These are phyloP conservation scores for Trinectes maculatus DNA, from an alignment of 2,113 vertebrate species.

Conservation along the genomic window DNA sequence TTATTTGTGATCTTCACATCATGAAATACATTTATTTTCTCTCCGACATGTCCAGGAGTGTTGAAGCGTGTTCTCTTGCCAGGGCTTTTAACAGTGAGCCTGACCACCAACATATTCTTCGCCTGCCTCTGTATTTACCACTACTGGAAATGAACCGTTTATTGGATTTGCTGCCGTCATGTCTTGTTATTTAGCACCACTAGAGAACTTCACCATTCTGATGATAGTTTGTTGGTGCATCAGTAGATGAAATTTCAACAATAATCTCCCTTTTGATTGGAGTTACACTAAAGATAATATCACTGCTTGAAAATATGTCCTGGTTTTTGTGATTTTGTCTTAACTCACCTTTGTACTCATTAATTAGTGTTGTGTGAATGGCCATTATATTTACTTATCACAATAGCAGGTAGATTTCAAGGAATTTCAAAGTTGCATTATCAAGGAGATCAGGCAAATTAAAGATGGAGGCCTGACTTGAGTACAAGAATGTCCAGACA, in stretches of 20 bases:
- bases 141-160: constrained; percentile 77
- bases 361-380: neutral
- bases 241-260: neutral
- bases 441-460: neutral
- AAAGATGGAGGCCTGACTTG: neutral
- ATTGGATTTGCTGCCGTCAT: neutral
- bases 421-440: neutral
- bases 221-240: constrained; percentile 8
- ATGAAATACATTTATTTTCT: neutral
- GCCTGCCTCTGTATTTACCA: constrained; percentile 87
- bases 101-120: constrained; percentile 89
- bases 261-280: constrained; percentile 6
- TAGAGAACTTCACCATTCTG: constrained; percentile 12
- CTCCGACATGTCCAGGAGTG: constrained; percentile 72
- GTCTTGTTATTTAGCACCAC: neutral
- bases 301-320: neutral
- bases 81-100: constrained; percentile 86
- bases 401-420: neutral
- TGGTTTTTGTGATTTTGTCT: constrained; percentile 8
- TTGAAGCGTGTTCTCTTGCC: constrained; percentile 75
- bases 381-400: neutral
- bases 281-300: neutral
- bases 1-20: too few relatives aligned
- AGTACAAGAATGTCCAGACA: neutral
- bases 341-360: neutral